Conservation (phyloP, 2,113 vertebrate genomes). For the Perca fluviatilis region DNA sequence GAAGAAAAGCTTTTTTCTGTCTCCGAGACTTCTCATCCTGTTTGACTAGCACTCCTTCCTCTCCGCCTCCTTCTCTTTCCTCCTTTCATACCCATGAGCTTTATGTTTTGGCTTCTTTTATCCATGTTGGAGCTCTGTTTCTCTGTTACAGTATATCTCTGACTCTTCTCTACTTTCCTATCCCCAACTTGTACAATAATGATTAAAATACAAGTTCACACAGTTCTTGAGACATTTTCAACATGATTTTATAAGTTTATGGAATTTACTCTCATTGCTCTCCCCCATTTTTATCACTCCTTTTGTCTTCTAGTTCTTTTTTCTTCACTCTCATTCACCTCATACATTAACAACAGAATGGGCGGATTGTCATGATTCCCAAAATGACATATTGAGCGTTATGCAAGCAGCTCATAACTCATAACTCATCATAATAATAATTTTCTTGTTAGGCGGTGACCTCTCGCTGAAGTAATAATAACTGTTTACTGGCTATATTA, state of each 20-base stretch:
- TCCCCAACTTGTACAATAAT: background rate
- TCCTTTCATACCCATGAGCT: slow-evolving; percentile 17
- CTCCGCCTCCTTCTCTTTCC: slow-evolving; percentile 39
- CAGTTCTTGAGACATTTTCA: background rate
- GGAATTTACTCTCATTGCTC: slow-evolving; percentile 31
- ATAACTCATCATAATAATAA: too few species aligned
- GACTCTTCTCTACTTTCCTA: background rate
- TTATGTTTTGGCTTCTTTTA: slow-evolving; percentile 13
- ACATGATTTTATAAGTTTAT: background rate
- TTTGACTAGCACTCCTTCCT: slow-evolving; percentile 56
- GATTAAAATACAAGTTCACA: slow-evolving; percentile 9
- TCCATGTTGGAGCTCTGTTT: background rate
- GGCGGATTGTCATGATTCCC: too few species aligned
- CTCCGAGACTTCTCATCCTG: slow-evolving; percentile 66
- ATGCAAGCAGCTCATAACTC: too few species aligned
- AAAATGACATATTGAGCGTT: too few species aligned
- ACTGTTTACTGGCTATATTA: too few species aligned
- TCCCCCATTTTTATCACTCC: background rate
- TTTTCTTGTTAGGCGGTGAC: too few species aligned
- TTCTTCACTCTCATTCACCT: background rate
- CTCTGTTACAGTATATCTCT: background rate
- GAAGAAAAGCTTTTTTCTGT: slow-evolving; percentile 61
- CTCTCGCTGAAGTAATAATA: too few species aligned
- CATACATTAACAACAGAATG: too few species aligned
- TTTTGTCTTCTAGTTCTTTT: slow-evolving; percentile 36